Evolutionary conservation across 2,113 vertebrate species (phyloP).

Genomic region (Macroglossus sobrinus): DNA sequence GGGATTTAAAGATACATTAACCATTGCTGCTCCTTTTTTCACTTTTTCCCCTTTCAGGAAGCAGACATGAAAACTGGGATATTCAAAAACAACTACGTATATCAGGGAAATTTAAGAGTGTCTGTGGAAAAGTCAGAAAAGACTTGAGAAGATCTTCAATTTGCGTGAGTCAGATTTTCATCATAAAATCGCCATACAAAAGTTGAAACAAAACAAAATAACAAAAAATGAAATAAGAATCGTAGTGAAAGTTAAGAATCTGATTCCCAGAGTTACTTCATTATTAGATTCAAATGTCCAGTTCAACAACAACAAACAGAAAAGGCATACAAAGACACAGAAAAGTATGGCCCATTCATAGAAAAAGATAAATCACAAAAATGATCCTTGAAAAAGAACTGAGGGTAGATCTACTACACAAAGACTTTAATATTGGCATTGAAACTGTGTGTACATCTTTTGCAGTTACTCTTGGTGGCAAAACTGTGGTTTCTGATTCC

Average conservation of each 20-base stretch:
- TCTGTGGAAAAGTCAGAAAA: neutral
- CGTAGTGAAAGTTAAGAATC: neutral
- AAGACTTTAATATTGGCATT: neutral
- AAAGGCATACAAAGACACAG: neutral
- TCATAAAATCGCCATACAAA: neutral
- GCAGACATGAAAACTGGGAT: neutral
- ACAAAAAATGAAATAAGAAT: neutral
- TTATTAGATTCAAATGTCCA: neutral
- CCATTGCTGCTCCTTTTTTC: neutral
- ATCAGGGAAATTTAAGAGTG: neutral
- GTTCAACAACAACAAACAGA: neutral
- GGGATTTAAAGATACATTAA: neutral
- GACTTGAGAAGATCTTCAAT: neutral
- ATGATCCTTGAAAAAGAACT: too few species aligned
- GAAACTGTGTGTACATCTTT: neutral
- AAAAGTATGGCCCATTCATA: neutral
- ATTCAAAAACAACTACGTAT: neutral
- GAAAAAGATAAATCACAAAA: neutral
- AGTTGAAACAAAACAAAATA: neutral
- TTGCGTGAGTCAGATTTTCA: neutral
- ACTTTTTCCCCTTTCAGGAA: neutral
- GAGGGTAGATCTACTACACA: neutral
- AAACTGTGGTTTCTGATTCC: slow-evolving; percentile 66
- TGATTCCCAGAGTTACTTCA: neutral
- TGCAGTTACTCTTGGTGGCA: neutral